These are phyloP conservation scores for Cerastoderma edule DNA, from an alignment of 2,888 invertebrate genomes.

Conservation along the genomic window DNA sequence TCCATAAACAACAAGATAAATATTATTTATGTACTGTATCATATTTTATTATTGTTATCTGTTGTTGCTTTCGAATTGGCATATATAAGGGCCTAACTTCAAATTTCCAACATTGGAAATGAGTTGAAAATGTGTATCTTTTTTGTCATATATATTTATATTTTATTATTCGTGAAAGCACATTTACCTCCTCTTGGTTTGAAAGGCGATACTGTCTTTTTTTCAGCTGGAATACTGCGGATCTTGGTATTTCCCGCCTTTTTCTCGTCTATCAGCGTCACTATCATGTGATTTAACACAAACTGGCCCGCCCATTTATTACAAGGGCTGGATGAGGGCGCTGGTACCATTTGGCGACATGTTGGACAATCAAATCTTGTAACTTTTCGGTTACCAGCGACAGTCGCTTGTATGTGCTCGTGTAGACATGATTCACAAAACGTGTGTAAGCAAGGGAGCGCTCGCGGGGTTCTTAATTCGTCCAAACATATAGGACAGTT, in stretches of 20 bases:
- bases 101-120: neutral
- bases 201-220: neutral
- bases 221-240: neutral
- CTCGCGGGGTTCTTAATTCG: too few relatives aligned
- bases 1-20: too few relatives aligned
- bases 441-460: too few relatives aligned
- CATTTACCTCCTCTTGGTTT: conserved; percentile 1
- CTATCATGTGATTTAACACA: conserved; percentile 34
- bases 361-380: conserved; percentile 30
- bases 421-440: too few relatives aligned
- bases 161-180: neutral
- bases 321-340: conserved; percentile 12
- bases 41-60: neutral
- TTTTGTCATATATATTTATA: neutral
- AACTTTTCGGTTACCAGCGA: too few relatives aligned
- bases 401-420: too few relatives aligned
- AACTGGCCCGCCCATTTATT: conserved; percentile 32
- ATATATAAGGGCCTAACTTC: neutral
- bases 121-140: neutral
- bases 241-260: neutral
- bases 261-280: conserved; percentile 27
- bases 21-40: too few relatives aligned
- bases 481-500: too few relatives aligned
- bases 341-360: conserved; percentile 17
- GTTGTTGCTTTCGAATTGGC: neutral